Evolutionary conservation across 2,797 vertebrate genomes (phyloP).

Genomic region (Chaetophractus vellerosus): DNA sequence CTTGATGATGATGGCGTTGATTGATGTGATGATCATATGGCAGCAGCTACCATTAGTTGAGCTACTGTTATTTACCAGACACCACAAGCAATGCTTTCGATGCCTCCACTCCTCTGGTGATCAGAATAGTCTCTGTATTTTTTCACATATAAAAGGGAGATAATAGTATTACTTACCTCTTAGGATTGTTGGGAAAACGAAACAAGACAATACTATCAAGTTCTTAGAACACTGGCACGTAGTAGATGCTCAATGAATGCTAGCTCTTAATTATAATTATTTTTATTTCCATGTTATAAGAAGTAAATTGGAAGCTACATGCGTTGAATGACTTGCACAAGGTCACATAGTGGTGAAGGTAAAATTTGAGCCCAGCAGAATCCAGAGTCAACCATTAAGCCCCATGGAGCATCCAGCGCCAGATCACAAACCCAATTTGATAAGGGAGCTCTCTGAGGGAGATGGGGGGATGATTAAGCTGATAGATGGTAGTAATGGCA

Average conservation of each 20-base stretch:
- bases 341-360: not conserved
- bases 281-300: not conserved
- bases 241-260: not conserved
- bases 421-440: not conserved
- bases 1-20: not conserved
- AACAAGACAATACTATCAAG: not conserved
- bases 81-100: not conserved
- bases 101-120: not conserved
- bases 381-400: not conserved
- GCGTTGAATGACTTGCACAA: constrained; percentile 23
- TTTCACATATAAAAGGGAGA: not conserved
- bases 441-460: constrained; percentile 51
- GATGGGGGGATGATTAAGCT: not conserved
- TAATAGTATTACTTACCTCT: not conserved
- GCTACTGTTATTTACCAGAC: not conserved
- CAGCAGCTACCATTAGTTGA: not conserved
- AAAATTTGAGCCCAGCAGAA: not conserved
- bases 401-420: not conserved
- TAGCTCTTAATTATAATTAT: not conserved
- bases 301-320: not conserved
- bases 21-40: not conserved
- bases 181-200: constrained; percentile 1
- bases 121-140: not conserved
- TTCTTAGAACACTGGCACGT: not conserved
- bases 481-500: constrained; percentile 58